Percentiles rank a stretch among this genome's conserved stretches.
Evolutionary conservation across 2,797 vertebrate genomes (phyloP).

Genomic region (Sarcophilus harrisii): DNA sequence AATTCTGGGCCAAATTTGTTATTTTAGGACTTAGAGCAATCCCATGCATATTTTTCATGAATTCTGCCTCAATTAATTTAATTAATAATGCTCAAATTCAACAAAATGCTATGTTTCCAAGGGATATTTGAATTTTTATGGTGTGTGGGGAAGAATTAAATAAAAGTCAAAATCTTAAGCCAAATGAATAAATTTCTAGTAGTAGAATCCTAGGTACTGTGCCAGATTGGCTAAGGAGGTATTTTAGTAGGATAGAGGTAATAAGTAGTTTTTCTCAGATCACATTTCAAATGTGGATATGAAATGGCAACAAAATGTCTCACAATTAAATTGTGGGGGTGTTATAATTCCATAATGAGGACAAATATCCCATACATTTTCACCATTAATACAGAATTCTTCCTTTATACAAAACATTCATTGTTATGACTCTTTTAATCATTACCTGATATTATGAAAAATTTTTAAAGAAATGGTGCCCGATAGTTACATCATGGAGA

Average conservation of each 20-base stretch:
- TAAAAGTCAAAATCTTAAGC: not conserved
- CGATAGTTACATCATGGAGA: not conserved
- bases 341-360: not conserved
- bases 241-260: not conserved
- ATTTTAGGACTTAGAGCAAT: not conserved
- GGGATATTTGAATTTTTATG: not conserved
- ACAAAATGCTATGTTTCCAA: not conserved
- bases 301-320: not conserved
- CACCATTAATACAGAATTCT: not conserved
- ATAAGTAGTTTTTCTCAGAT: not conserved
- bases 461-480: not conserved
- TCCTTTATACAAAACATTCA: not conserved
- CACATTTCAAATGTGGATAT: not conserved
- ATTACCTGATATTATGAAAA: not conserved
- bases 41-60: not conserved
- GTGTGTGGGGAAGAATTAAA: not conserved
- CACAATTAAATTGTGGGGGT: not conserved
- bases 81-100: not conserved
- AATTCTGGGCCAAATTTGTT: not conserved
- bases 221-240: not conserved
- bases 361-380: not conserved
- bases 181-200: not conserved
- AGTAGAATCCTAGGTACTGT: not conserved
- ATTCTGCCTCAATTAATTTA: not conserved
- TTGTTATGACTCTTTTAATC: not conserved